Evolutionary conservation across 1,140 invertebrate genomes (phyloP).

Genomic region (Trachymyrmex septentrionalis): DNA sequence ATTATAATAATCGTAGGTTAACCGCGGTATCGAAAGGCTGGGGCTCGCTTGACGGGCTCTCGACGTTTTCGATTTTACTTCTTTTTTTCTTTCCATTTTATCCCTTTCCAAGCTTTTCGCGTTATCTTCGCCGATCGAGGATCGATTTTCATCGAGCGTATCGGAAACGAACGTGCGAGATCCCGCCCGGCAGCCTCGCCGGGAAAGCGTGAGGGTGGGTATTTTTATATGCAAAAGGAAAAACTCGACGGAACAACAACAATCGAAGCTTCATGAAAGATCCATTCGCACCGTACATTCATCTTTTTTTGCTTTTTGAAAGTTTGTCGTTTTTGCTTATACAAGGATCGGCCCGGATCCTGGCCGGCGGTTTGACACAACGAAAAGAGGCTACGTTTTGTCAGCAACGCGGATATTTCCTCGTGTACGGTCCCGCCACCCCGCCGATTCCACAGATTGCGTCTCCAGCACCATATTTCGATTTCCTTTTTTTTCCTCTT

Average conservation of each 20-base stretch:
- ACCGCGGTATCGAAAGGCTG: slow-evolving; percentile 76
- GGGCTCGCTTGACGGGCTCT: slow-evolving; percentile 54
- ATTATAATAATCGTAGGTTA: slow-evolving; percentile 72
- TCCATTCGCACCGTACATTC: slow-evolving; percentile 87
- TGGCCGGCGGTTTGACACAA: slow-evolving; percentile 82
- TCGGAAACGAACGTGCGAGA: slow-evolving; percentile 8
- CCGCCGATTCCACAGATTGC: slow-evolving; percentile 68
- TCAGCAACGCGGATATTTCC: slow-evolving; percentile 85
- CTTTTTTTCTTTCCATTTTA: neutral
- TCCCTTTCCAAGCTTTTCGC: neutral
- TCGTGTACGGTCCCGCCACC: slow-evolving; percentile 80
- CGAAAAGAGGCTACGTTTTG: slow-evolving; percentile 87
- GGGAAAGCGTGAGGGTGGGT: slow-evolving; percentile 67
- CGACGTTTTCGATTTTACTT: slow-evolving; percentile 19
- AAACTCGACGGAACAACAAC: slow-evolving; percentile 79
- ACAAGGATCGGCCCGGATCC: slow-evolving; percentile 82
- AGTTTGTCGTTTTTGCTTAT: slow-evolving; percentile 84
- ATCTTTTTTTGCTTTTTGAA: slow-evolving; percentile 80
- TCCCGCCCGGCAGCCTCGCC: slow-evolving; percentile 47
- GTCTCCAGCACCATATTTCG: slow-evolving; percentile 2
- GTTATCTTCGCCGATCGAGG: neutral
- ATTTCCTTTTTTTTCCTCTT: neutral
- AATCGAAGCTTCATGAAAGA: slow-evolving; percentile 84
- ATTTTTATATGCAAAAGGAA: slow-evolving; percentile 63
- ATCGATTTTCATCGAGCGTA: neutral